These are phyloP conservation scores for Osmerus eperlanus DNA, from an alignment of 2,113 vertebrate genomes.

Conservation along the genomic window DNA sequence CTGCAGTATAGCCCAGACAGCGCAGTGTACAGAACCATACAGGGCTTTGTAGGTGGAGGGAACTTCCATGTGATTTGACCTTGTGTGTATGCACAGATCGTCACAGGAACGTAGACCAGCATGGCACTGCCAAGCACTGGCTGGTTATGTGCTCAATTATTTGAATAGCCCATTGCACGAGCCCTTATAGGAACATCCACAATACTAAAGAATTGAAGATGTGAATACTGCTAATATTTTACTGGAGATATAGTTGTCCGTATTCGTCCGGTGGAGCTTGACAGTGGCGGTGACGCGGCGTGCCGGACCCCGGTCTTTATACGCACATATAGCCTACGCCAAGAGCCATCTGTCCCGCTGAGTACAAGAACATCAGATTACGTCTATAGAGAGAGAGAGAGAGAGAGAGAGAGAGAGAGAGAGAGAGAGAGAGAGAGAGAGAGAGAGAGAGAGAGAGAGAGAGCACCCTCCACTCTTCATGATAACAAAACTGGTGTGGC, in stretches of 20 bases:
- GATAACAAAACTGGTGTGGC: constrained; percentile 60
- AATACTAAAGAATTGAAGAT: too few species aligned
- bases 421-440: constrained; percentile 3
- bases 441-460: constrained; percentile 11
- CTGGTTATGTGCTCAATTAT: too few species aligned
- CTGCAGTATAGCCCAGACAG: too few species aligned
- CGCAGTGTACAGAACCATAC: too few species aligned
- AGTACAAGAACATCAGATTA: constrained; percentile 17
- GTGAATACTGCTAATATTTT: too few species aligned
- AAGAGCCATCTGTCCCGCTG: constrained; percentile 11
- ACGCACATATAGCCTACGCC: neutral
- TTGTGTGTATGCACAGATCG: too few species aligned
- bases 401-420: constrained; percentile 7
- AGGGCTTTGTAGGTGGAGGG: too few species aligned
- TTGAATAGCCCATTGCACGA: too few species aligned
- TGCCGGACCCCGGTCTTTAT: neutral
- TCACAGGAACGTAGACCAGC: too few species aligned
- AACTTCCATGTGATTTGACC: too few species aligned
- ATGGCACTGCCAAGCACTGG: too few species aligned
- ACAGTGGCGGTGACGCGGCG: neutral
- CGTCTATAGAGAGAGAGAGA: constrained; percentile 3
- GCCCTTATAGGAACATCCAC: too few species aligned
- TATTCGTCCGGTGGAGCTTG: neutral
- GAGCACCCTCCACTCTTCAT: constrained; percentile 62
- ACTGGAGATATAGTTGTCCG: neutral